These are phyloP conservation scores for Agriopis marginaria DNA, from an alignment of 2,888 invertebrate species.

Conservation along the genomic window DNA sequence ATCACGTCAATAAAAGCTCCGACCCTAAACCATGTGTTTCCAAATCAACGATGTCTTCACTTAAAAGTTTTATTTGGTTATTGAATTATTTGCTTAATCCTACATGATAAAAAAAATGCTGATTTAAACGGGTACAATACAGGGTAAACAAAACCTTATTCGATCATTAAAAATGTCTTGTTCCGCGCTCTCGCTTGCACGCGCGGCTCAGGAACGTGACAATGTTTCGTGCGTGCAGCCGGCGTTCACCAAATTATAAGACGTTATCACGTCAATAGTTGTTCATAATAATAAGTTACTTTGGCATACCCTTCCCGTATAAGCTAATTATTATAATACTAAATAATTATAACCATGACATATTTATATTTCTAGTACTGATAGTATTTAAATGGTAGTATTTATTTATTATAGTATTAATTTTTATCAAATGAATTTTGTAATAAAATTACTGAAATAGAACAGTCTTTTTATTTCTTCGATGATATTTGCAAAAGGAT, in stretches of 20 bases:
- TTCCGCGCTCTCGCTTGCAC: too few species aligned
- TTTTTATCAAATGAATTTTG: slow-evolving; percentile 10
- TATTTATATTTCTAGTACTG: background rate
- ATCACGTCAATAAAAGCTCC: too few species aligned
- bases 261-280: too few species aligned
- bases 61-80: background rate
- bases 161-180: background rate
- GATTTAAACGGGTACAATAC: background rate
- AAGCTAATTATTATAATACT: background rate
- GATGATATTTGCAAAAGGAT: too few species aligned
- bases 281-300: too few species aligned
- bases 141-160: background rate
- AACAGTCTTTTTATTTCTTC: background rate
- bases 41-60: too few species aligned
- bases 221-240: too few species aligned
- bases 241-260: too few species aligned
- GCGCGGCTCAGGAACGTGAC: too few species aligned
- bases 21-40: too few species aligned
- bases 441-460: slow-evolving; percentile 2
- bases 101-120: background rate
- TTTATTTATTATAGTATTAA: background rate
- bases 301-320: too few species aligned
- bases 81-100: background rate
- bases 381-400: background rate
- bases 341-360: background rate